A percentile compares a stretch with the other conserved stretches of the same genome.
These are phyloP conservation scores for Platichthys flesus DNA, from an alignment of 2,113 vertebrate genomes.

Conservation along the genomic window DNA sequence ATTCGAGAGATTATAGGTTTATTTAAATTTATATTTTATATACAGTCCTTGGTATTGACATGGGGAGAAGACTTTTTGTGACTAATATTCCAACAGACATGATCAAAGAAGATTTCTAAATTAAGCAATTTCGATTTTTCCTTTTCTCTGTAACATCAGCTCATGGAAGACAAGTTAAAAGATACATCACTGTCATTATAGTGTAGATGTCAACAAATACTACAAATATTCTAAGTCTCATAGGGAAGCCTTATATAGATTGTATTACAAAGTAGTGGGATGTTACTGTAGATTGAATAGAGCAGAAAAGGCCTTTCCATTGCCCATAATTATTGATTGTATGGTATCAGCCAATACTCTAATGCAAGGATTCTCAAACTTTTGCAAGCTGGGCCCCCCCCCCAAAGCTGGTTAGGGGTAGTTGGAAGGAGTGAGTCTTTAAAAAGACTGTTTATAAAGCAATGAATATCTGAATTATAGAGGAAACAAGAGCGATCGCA, in stretches of 20 bases:
- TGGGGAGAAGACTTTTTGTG: too few relatives aligned
- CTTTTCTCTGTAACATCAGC: background rate
- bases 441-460: too few relatives aligned
- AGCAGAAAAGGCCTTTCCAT: background rate
- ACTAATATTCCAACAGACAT: background rate
- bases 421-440: too few relatives aligned
- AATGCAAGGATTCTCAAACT: too few relatives aligned
- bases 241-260: background rate
- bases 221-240: background rate
- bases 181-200: background rate
- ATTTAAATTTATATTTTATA: too few relatives aligned
- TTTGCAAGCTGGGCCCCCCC: too few relatives aligned
- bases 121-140: background rate
- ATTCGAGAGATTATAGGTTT: too few relatives aligned
- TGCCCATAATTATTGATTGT: background rate
- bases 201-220: background rate
- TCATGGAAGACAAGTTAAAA: background rate
- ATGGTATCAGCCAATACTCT: background rate
- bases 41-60: too few relatives aligned
- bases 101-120: background rate
- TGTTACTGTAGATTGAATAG: background rate
- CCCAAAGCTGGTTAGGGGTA: too few relatives aligned
- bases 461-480: too few relatives aligned
- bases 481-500: too few relatives aligned
- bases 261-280: background rate